Evolutionary conservation across 2,797 vertebrate species (phyloP).

Genomic region (Scleropages formosus): DNA sequence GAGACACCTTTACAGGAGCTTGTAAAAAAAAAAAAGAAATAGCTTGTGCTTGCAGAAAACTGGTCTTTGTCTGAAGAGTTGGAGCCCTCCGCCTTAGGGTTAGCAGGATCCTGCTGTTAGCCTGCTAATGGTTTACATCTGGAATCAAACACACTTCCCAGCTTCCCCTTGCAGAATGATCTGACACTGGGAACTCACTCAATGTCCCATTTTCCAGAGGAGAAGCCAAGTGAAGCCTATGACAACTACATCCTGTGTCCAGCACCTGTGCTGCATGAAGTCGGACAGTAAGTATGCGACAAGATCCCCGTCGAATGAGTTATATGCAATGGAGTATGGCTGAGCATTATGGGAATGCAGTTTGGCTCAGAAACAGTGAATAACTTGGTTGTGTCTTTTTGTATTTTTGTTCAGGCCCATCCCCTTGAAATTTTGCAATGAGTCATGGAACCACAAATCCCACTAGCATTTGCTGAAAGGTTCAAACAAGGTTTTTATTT

Average conservation of each 20-base stretch:
- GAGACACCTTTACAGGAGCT: no score
- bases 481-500: no score
- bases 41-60: neutral
- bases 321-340: no score
- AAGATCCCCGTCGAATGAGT: constrained; percentile 25
- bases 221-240: constrained; percentile 73
- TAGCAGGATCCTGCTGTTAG: constrained; percentile 27
- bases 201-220: constrained; percentile 68
- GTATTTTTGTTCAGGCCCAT: no score
- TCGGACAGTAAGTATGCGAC: constrained; percentile 84
- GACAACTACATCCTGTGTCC: constrained; percentile 83
- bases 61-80: constrained; percentile 17
- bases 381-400: no score
- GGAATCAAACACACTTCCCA: constrained; percentile 24
- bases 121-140: constrained; percentile 30
- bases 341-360: no score
- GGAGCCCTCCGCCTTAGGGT: constrained; percentile 1
- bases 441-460: no score
- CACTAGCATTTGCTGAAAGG: no score
- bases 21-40: no score
- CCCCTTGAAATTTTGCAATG: no score
- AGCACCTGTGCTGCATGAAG: constrained; percentile 77
- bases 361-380: no score
- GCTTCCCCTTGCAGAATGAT: neutral
- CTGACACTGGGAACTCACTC: neutral